These are phyloP conservation scores for Apis florea DNA, from an alignment of 1,140 invertebrate genomes.

Conservation along the genomic window DNA sequence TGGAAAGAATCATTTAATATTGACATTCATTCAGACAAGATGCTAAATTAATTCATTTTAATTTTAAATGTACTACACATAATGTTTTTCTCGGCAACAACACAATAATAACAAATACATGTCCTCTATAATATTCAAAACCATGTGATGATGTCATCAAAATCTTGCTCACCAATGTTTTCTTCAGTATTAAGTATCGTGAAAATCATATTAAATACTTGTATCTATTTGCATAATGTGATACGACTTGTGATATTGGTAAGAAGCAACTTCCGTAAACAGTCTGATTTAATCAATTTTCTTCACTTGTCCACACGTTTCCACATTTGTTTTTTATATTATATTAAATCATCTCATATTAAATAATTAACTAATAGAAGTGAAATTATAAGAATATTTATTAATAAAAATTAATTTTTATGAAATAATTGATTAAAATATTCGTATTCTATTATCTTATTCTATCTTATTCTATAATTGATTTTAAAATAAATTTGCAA, in stretches of 20 bases:
- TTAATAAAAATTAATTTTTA: not conserved
- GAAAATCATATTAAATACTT: not conserved
- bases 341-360: not conserved
- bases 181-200: constrained; percentile 20
- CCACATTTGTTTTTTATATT: not conserved
- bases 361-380: not conserved
- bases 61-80: no score
- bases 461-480: no score
- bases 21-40: no score
- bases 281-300: not conserved
- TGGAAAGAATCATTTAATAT: no score
- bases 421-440: no score
- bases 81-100: not conserved
- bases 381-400: not conserved
- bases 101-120: not conserved
- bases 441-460: no score
- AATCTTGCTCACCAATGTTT: constrained; percentile 10
- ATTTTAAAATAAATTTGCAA: no score
- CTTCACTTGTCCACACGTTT: not conserved
- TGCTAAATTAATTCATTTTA: no score
- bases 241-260: not conserved
- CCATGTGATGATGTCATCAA: not conserved
- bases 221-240: not conserved
- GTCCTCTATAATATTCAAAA: not conserved
- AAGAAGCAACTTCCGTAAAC: constrained; percentile 26